Evolutionary conservation across 2,113 vertebrate species (phyloP), one percentile per base, ranked within the genome.

Genomic region (Lampris incognitus): DNA sequence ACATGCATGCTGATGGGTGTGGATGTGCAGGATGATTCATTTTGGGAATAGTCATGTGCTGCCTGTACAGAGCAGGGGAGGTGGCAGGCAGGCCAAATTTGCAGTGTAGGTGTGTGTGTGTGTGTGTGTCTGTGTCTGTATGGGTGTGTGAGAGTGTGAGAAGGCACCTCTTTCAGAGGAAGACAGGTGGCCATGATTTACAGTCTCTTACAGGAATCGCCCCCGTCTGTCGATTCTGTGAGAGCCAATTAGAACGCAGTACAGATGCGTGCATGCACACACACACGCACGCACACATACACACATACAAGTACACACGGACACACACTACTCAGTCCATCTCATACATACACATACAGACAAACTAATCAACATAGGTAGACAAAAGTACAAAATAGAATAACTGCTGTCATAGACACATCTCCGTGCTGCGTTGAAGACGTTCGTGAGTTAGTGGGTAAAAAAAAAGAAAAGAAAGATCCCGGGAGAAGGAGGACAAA

Each of bases 171-270:
- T 78, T 78, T 69, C 74, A 70, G 66, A 36, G 36, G 60, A 11
- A 69, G 84, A 90, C 84, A 89, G 79, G 83, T 87, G 87, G 76
- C 42, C 39, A 13, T 85, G 81, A 92, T 90, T 84, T 86, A 89
- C 60, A 11, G 75, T 74, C 75, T 74, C 66, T 91, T 85, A 89
- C 87, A 87, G 88, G 91, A 93, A 91, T 90, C 72, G 52, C 69
- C 79, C 65, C 64, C 46, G 44, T 75, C 54, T 80, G 66, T 69
- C 60, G 48, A 77, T 74, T 2, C 56, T 3, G 41, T 73, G 69
- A 9, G 65, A 89, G 62, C 78, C 78, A 80, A 71, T 75, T 66
- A 80, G 76, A 81, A 66, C 57, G 52, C 72, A 0, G 61, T 3
- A 0, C 54, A 6, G 63, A 50, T 39, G 24, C 46, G 58, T 44